These are phyloP conservation scores for Laterallus jamaicensis DNA, from an alignment of 2,113 vertebrate genomes.

Conservation along the genomic window DNA sequence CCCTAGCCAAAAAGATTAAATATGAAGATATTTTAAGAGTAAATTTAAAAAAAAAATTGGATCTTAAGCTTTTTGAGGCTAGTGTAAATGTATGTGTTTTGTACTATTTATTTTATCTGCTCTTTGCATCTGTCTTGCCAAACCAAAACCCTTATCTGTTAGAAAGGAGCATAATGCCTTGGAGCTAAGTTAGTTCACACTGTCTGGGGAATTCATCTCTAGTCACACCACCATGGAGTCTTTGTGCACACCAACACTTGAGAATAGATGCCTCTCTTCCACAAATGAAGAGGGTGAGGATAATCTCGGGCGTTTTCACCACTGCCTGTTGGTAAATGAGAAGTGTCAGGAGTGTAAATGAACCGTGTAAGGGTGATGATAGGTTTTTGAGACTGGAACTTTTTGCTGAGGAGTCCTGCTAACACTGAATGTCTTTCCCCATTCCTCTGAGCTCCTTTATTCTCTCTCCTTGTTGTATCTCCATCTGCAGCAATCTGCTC, in stretches of 20 bases:
- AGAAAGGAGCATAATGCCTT: background rate
- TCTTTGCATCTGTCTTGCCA: background rate
- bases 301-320: background rate
- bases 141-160: background rate
- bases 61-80: background rate
- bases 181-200: background rate
- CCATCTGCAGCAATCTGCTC: background rate
- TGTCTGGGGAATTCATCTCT: background rate
- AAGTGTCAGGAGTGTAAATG: background rate
- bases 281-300: background rate
- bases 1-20: background rate
- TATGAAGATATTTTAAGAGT: background rate
- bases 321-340: background rate
- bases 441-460: background rate
- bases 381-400: background rate
- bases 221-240: background rate
- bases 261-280: background rate
- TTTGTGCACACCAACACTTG: background rate
- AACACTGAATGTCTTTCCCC: background rate
- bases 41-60: background rate
- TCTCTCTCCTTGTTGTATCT: background rate
- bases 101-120: background rate
- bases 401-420: background rate
- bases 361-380: background rate
- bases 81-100: background rate